phyloP scores from a whole-genome alignment of 1,140 invertebrate species.

The Metopolophium dirhodum region DNA sequence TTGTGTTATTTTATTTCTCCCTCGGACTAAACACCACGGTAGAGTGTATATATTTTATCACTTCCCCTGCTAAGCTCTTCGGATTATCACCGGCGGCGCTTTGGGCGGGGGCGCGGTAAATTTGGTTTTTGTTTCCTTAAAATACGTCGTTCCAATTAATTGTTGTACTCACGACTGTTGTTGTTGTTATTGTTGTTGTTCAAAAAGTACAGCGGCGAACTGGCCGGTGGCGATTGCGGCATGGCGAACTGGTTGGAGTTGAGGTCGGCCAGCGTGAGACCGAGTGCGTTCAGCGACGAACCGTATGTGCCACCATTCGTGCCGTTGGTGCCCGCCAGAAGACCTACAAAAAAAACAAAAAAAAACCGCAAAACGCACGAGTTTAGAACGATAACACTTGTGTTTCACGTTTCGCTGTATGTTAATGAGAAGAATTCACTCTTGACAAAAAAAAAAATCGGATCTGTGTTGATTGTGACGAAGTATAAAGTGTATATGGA shows the following conservation, averaged over 20 bases:
- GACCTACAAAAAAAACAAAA: slow-evolving; percentile 33
- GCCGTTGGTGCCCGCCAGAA: slow-evolving; percentile 27
- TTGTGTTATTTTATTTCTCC: not conserved
- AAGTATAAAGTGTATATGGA: not conserved
- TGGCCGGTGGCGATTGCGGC: slow-evolving; percentile 47
- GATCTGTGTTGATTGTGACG: not conserved
- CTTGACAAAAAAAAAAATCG: not conserved
- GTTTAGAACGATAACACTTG: not conserved
- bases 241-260: slow-evolving; percentile 49
- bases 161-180: slow-evolving; percentile 42
- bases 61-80: not conserved
- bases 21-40: not conserved
- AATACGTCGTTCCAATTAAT: not conserved
- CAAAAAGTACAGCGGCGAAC: slow-evolving; percentile 43
- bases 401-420: not conserved
- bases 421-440: slow-evolving; percentile 1
- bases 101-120: not conserved
- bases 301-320: slow-evolving; percentile 19
- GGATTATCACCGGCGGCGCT: not conserved
- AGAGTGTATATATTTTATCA: not conserved
- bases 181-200: slow-evolving; percentile 51
- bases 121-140: not conserved
- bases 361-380: not conserved
- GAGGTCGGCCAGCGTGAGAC: slow-evolving; percentile 31
- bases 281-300: slow-evolving; percentile 46